Evolutionary conservation across 2,888 invertebrate genomes (phyloP).

Genomic region (Oxytorus armatus): DNA sequence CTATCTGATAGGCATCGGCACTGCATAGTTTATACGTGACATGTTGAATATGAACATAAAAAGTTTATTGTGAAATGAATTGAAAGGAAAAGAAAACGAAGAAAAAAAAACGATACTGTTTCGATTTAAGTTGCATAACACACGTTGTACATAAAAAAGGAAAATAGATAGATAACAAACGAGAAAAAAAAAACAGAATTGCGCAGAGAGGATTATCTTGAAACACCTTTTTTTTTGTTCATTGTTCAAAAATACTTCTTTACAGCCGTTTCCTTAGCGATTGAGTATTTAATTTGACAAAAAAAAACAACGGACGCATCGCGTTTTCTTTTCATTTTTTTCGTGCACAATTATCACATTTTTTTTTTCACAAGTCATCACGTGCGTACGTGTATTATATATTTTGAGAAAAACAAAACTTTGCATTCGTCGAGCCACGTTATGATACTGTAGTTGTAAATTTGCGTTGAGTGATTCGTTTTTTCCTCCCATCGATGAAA

Average conservation of each 20-base stretch:
- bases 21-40: conserved; percentile 80
- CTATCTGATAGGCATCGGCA: conserved; percentile 79
- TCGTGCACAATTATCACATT: conserved; percentile 76
- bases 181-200: conserved; percentile 54
- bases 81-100: conserved; percentile 47
- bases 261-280: conserved; percentile 72
- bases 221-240: conserved; percentile 71
- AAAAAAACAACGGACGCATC: conserved; percentile 28
- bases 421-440: conserved; percentile 72
- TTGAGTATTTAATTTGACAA: conserved; percentile 72
- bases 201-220: conserved; percentile 62
- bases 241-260: conserved; percentile 71
- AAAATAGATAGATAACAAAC: conserved; percentile 67
- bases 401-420: conserved; percentile 61
- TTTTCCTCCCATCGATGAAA: conserved; percentile 74
- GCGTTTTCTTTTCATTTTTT: conserved; percentile 67
- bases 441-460: conserved; percentile 57
- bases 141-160: conserved; percentile 75
- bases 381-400: conserved; percentile 53
- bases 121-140: conserved; percentile 74
- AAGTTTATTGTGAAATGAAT: conserved; percentile 70
- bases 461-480: conserved; percentile 65
- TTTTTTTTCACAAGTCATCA: conserved; percentile 60
- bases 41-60: conserved; percentile 72
- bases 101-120: conserved; percentile 69